Evolutionary conservation across 2,888 invertebrate genomes (phyloP), one percentile per base, ranked within the genome.

Genomic region (Autographa gamma): DNA sequence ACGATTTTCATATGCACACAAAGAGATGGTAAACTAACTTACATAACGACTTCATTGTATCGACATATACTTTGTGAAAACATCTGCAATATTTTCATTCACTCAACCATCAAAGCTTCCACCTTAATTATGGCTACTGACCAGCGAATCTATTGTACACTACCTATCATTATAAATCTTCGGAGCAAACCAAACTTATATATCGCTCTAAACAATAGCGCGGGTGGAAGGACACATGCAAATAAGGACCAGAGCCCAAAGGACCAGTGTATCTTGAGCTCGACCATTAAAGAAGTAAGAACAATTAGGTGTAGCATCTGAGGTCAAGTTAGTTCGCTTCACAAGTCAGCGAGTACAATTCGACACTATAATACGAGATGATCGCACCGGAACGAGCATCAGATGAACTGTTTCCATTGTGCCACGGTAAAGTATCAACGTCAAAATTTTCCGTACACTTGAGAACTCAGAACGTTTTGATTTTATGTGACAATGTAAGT

Each of bases 361-460:
- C 92, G 93, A 92, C 90, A 90, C 88, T 88, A 89, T 91, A 91
- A 92, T 91, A 83, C 87, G 87, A 89, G 92, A 91, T 93, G 92
- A 92, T 89, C 89, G 88, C 92, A 91, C 92, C 93, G 93, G 93
- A 93, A 93, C 93, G 91, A 89, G 86, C 91, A 88, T 90, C 82
- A 76, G 77, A 60, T 66, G 25, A 31, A 66, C 68, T 73, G 91
- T 91, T 89, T 91, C 86, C 94, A 88, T 86, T 93, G 75, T 71
- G 41, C 58, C 62, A 74, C 74, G 71, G 52, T 43, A 41, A 31
- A 43, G 60, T 52, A 56, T 13, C 18, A 34, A 43, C 16, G 48
- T n/a, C 6, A 16, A 11, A 18, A n/a, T 41, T 25, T 7, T 31
- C n/a, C 9, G 9, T n/a, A 31, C 2, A 9, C 0, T 19, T 25